These are phyloP conservation scores for Spinus pinus DNA, from an alignment of 2,797 vertebrate genomes.

Conservation along the genomic window DNA sequence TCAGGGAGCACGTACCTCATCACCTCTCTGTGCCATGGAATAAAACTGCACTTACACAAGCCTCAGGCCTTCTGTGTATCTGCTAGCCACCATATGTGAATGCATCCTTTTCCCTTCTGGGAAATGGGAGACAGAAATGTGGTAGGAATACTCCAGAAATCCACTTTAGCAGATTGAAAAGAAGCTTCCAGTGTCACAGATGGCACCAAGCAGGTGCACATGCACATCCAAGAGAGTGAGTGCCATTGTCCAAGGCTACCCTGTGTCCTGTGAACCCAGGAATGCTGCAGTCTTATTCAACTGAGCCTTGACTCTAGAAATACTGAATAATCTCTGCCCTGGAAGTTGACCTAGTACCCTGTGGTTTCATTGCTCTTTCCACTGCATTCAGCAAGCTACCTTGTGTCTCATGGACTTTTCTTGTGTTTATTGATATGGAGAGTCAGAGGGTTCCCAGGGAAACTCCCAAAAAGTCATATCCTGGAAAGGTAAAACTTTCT, in stretches of 20 bases:
- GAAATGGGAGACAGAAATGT: neutral
- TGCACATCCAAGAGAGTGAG: accelerated
- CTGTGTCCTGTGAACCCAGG: neutral
- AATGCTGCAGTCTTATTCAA: neutral
- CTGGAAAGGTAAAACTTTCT: neutral
- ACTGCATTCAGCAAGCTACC: neutral
- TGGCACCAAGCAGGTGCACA: neutral
- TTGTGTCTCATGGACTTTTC: neutral
- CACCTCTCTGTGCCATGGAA: neutral
- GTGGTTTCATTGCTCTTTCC: neutral
- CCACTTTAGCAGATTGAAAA: neutral
- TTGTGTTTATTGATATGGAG: neutral
- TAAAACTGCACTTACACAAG: neutral
- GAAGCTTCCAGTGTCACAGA: neutral
- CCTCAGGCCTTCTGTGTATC: accelerated
- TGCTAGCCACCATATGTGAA: neutral
- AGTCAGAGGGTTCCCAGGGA: neutral
- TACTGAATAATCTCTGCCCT: neutral
- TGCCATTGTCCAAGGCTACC: neutral
- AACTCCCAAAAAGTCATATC: neutral
- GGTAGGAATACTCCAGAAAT: neutral
- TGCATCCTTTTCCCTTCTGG: neutral
- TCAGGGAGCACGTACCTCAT: accelerated
- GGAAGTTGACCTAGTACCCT: neutral
- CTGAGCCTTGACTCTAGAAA: neutral